phyloP scores from a whole-genome alignment of 2,888 invertebrate species.

The Dryococelus australis region DNA sequence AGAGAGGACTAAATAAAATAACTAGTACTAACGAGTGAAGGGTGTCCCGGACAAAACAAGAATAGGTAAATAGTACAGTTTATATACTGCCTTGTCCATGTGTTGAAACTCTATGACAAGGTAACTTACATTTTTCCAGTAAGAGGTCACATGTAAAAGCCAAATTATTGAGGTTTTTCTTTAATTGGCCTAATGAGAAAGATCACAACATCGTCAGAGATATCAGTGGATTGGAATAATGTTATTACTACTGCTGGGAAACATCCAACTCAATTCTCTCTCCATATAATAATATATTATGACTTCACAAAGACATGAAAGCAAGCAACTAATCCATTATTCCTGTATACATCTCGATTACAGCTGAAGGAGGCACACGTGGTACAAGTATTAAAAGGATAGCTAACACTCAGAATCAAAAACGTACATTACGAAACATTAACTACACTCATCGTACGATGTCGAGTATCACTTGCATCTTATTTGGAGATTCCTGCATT shows the following conservation, averaged over 20 bases:
- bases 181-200: constrained; percentile 4
- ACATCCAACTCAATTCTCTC: not conserved
- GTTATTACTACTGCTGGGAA: not conserved
- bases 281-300: not conserved
- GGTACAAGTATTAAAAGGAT: not conserved
- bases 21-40: not conserved
- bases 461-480: not conserved
- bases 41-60: constrained; percentile 18
- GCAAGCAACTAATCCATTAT: not conserved
- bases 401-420: not conserved
- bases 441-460: too few relatives aligned
- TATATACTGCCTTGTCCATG: constrained; percentile 21
- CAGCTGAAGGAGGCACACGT: not conserved
- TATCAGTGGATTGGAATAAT: not conserved
- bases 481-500: not conserved
- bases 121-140: not conserved
- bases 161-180: not conserved
- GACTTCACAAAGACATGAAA: constrained; percentile 11
- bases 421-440: not conserved
- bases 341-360: not conserved
- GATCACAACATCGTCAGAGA: not conserved
- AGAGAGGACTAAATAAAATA: not conserved
- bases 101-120: not conserved
- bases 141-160: not conserved
- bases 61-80: not conserved